These are phyloP conservation scores for Agrochola litura DNA, from an alignment of 2,888 invertebrate species.

Conservation along the genomic window DNA sequence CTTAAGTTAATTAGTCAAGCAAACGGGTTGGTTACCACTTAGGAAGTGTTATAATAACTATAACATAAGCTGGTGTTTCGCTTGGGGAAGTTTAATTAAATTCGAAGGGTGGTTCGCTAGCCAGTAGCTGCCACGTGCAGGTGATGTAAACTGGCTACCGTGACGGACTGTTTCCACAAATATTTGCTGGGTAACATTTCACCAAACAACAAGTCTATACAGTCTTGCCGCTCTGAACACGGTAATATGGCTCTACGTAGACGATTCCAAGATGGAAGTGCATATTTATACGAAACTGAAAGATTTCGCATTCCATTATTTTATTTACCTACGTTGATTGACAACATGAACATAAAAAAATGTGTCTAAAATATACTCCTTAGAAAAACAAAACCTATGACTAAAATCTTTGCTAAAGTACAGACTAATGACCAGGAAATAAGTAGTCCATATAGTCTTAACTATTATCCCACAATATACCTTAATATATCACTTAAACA, in stretches of 20 bases:
- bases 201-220: neutral
- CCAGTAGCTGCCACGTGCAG: slow-evolving; percentile 25
- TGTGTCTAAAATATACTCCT: neutral
- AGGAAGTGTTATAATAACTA: neutral
- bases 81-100: neutral
- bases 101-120: slow-evolving; percentile 9
- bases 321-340: neutral
- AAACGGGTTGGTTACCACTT: neutral
- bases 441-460: neutral
- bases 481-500: slow-evolving; percentile 28
- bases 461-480: slow-evolving; percentile 16
- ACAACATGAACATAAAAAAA: neutral
- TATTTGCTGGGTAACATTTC: neutral
- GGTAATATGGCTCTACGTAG: too few species aligned
- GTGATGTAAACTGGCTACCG: slow-evolving; percentile 9
- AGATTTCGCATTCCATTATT: neutral
- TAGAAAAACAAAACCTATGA: neutral
- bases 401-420: neutral
- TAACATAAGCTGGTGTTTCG: neutral
- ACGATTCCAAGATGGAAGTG: neutral
- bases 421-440: slow-evolving; percentile 43
- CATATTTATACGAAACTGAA: neutral
- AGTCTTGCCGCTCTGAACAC: neutral
- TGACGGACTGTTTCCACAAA: slow-evolving; percentile 7
- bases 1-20: too few species aligned